These are phyloP conservation scores for Macrotis lagotis DNA, from an alignment of 2,113 vertebrate genomes.

Conservation along the genomic window DNA sequence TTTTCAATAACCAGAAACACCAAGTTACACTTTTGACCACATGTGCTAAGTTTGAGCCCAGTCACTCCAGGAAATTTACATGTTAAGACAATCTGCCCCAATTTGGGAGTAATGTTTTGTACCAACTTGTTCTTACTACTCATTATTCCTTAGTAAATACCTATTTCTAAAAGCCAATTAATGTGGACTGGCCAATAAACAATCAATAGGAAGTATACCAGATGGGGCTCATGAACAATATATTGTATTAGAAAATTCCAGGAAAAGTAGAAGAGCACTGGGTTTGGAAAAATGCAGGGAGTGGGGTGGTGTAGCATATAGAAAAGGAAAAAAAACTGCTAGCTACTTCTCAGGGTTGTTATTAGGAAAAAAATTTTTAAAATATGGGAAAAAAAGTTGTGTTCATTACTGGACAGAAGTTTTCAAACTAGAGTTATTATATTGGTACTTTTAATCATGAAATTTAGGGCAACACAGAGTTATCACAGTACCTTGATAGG, in stretches of 20 bases:
- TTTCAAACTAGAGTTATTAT: neutral
- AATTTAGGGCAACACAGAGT: neutral
- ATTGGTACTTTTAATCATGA: neutral
- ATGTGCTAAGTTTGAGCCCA: neutral
- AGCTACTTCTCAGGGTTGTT: neutral
- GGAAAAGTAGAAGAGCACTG: neutral
- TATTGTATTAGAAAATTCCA: neutral
- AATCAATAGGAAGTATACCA: neutral
- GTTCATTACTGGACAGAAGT: neutral
- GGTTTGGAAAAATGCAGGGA: neutral
- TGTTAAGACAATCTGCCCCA: neutral
- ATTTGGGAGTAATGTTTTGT: neutral
- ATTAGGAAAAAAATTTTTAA: neutral
- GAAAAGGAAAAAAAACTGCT: neutral
- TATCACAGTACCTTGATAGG: neutral
- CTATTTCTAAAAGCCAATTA: neutral
- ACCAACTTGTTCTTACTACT: neutral
- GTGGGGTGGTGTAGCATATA: neutral
- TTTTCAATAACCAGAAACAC: neutral
- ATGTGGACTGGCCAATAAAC: neutral
- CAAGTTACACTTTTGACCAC: neutral
- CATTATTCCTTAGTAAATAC: neutral
- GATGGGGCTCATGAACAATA: neutral
- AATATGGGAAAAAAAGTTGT: neutral
- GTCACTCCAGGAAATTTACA: neutral